Evolutionary conservation across 2,797 vertebrate species (phyloP), one percentile per base, ranked within the genome.

Genomic region (Enteromius treurensis): DNA sequence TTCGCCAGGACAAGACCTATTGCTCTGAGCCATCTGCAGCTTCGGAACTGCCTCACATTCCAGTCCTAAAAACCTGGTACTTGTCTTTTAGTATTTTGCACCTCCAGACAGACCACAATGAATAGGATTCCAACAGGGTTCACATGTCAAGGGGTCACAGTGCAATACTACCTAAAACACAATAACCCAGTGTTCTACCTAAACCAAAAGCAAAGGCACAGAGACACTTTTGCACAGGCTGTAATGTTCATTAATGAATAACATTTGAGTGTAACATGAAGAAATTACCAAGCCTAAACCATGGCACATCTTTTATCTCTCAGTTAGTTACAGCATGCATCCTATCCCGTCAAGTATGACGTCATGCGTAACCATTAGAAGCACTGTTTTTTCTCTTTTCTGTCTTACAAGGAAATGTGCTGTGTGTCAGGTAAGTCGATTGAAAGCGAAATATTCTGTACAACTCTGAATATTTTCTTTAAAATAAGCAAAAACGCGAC

Each of bases 111-210:
- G 49, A 77, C 45, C 53, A 40, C 23, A 17, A 17, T 77, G 14
- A 71, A 55, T 4, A 62, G 6, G 69, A 85, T 76, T 81, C 85
- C 55, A 29, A 62, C 23, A 67, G 32, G 77, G 45, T 79, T 81
- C 73, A 74, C 62, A 47, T 58, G 58, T 74, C 58, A 67, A 65
- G 53, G 21, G 34, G 51, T 55, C 34, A 69, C n/a, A 62, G 15
- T 45, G 37, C 11, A 42, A 37, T 26, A 74, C 19, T 14, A 47
- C 26, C 53, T 29, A 11, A 26, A 68, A 68, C 34, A 58, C 34
- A 77, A 77, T 7, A 32, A 58, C 17, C 21, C 11, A 9, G 51
- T 60, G 9, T 55, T 64, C 29, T 17, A 8, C 14, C 40, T 49
- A 40, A n/a, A 40, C 8, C 21, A 68, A 37, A 68, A 15, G 29